A percentile compares a stretch with the other conserved stretches of the same genome.
Evolutionary conservation across 2,888 invertebrate genomes (phyloP).

Genomic region (Phytoseiulus persimilis): DNA sequence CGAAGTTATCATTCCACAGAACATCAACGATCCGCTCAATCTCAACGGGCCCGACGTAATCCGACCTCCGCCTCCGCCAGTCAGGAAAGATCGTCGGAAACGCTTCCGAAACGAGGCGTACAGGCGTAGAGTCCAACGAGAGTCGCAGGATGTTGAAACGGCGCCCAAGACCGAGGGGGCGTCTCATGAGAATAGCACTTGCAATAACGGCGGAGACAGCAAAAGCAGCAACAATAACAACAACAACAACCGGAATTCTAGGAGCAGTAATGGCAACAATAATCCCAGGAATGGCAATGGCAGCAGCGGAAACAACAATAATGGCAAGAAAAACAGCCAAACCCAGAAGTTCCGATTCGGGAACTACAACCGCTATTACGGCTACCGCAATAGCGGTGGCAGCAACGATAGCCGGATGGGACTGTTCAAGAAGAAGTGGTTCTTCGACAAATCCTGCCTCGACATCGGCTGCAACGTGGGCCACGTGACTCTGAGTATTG

Average conservation of each 20-base stretch:
- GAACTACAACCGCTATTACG: conserved; percentile 93
- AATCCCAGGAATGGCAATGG: conserved; percentile 40
- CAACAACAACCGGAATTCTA: conserved; percentile 40
- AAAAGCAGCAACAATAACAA: conserved; percentile 34
- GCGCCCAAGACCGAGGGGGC: not conserved
- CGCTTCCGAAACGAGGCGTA: conserved; percentile 41
- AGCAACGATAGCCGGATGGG: conserved; percentile 74
- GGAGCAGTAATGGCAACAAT: conserved; percentile 40
- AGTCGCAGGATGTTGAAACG: not conserved
- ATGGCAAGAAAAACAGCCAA: conserved; percentile 48
- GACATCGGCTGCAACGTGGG: conserved; percentile 98
- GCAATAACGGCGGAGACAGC: not conserved
- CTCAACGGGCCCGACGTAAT: conserved; percentile 53
- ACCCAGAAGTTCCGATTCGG: conserved; percentile 81
- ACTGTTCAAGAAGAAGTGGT: conserved; percentile 72
- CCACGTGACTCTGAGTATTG: conserved; percentile 81
- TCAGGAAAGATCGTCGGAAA: conserved; percentile 35
- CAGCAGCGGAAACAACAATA: conserved; percentile 40
- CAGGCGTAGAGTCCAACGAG: conserved; percentile 40
- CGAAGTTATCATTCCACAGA: conserved; percentile 83
- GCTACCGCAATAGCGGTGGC: conserved; percentile 75
- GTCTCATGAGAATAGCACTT: not conserved
- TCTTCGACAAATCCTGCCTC: conserved; percentile 77
- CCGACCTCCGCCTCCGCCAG: conserved; percentile 40
- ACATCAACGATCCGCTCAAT: conserved; percentile 83